Evolutionary conservation across 2,797 vertebrate species (phyloP), one percentile per base, ranked within the genome.

Genomic region (Harpagifer antarcticus): DNA sequence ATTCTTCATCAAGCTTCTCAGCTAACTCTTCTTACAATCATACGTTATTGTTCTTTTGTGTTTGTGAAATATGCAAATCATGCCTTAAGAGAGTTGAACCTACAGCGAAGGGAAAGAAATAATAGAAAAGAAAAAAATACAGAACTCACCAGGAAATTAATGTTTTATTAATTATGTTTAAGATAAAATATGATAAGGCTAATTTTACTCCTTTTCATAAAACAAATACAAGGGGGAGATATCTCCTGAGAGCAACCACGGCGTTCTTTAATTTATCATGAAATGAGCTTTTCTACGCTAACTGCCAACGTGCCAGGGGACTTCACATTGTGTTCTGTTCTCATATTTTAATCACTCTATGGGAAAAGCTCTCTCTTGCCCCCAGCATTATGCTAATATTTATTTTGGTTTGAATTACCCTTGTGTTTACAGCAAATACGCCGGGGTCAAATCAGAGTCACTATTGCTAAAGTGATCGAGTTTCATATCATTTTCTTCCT

Each of bases 101-200:
- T 87, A 88, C 72, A 89, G 72, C 58, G n/a, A 59, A 70, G 65
- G 66, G 61, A 60, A 77, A 61, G 49, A 83, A 80, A 78, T 49
- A 75, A 58, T 74, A 68, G 55, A 75, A 27, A 64, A 44, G 70
- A 79, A 70, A 69, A 75, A 76, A 76, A 64, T 37, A 77, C 27
- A 52, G 62, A 79, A 88, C 65, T 88, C 86, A 83, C 60, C 20
- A 82, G 76, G 58, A 91, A 91, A 93, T 90, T 67, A 86, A 93
- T 94, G 87, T 93, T 93, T 93, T 93, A 94, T 94, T 94, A 91
- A 94, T 94, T 89, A 89, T 73, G 81, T 92, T 93, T 89, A 92
- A 90, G 87, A 93, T 90, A 91, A 89, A 90, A 77, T 88, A 91
- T 81, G 76, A 92, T 87, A 80, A 76, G 81, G 85, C 86, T 90